Base-by-base conservation (phyloP, 2,797 vertebrate species). In the Gastrophryne carolinensis region DNA sequence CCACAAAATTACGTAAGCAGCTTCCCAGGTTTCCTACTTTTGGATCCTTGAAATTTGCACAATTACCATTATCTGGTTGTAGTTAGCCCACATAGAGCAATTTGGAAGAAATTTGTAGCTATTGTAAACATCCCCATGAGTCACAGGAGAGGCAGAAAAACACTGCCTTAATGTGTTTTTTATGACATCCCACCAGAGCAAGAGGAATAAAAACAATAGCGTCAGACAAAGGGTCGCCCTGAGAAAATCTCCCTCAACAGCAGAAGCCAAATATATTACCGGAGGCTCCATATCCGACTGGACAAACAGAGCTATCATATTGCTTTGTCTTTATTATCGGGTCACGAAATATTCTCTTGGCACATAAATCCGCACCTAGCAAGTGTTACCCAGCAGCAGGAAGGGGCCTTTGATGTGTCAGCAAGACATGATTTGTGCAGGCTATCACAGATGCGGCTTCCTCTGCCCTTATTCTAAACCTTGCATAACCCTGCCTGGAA, bases 261-360 rank as follows among this genome's bases (percentile, higher is more conserved):
- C 32, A 19, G 34, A n/a, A n/a, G 69, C 69, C 69, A 72, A 62
- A 34, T 17, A 71, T 17, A 53, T 69, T 56, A 61, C 12, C 7
- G 57, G 23, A 49, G 7, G 63, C 52, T 67, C 63, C 27, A 17
- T 49, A 57, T 67, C 54, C 19, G 35, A 61, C 73, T 30, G 64
- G 63, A 68, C 44, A 75, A 75, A 68, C 64, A 75, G 41, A 41
- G 34, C 21, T 68, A 60, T 75, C 34, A 26, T 37, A 52, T 58
- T 66, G 34, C 49, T 77, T 68, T 70, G 74, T 70, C 30, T 23
- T 26, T 23, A 58, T 63, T 70, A 56, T 75, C 44, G 30, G 62
- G 54, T 56, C 47, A 64, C 49, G 50, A 63, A 63, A 26, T 27
- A 26, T 13, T 26, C 15, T 39, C 41, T 44, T 26, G 49, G 24